Base-by-base conservation (phyloP, 2,888 invertebrate genomes). In the Gymnocheta viridis region DNA sequence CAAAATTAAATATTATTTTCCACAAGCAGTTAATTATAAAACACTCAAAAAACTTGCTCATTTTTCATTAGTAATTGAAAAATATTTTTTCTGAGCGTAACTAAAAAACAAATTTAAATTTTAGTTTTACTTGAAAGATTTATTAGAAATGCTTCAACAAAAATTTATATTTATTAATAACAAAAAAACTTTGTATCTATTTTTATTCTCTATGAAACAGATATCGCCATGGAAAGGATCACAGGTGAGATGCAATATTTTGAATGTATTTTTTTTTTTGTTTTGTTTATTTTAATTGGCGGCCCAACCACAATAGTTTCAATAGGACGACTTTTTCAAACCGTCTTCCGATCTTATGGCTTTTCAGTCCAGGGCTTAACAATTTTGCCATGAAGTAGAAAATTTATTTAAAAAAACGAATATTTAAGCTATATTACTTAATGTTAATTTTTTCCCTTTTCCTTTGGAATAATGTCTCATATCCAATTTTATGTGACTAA, bases 201-300 rank as follows among this genome's bases (percentile, higher is more conserved):
- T 82, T 87, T 85, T 70, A n/a, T n/a, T n/a, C n/a, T 27, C 32
- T 85, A 72, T 56, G 14, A 60, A 56, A 84, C 87, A 92, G 92
- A 91, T 92, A 89, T 91, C 91, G 88, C 91, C 92, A 89, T 92
- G 92, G 92, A 92, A 91, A 91, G 92, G 92, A 90, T 92, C 92
- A 88, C 92, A 92, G 91, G 92, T 92, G 87, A 88, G 87, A 86
- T 24, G 4, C 17, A 27, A 51, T 19, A 41, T 0, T 19, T 7
- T n/a, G 4, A 1, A 27, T 14, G 49, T 3, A 32, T 12, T 19
- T 32, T 24, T 17, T 9, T 58, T 32, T 0, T 19, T 54, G 2
- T n/a, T n/a, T 27, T 2, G 0, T 12, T 19, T 19, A 9, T 38
- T 32, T 38, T 17, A 58, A 60, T 41, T 44, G 69, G n/a, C n/a